These are phyloP conservation scores for Cyanoderma ruficeps DNA, from an alignment of 2,113 vertebrate genomes.

Conservation along the genomic window DNA sequence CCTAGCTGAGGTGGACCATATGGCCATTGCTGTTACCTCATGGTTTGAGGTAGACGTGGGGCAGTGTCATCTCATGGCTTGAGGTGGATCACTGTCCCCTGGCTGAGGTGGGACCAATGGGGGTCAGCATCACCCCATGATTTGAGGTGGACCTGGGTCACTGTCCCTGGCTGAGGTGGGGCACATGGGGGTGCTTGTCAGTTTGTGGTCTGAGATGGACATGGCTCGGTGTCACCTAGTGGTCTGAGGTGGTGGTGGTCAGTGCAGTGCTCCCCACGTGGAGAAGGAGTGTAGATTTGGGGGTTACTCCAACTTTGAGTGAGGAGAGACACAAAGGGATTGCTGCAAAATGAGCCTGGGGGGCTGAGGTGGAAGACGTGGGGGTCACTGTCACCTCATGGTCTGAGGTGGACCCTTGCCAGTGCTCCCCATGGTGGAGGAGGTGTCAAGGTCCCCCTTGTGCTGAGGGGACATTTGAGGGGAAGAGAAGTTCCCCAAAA, in stretches of 20 bases:
- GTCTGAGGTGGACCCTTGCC: background rate
- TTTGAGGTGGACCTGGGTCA: background rate
- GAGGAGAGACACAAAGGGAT: background rate
- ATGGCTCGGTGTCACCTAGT: background rate
- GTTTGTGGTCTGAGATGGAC: background rate
- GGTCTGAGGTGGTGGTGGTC: background rate
- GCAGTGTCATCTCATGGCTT: background rate
- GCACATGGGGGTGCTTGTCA: background rate
- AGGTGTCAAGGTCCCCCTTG: background rate
- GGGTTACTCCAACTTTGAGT: background rate
- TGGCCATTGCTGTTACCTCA: background rate
- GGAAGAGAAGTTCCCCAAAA: background rate
- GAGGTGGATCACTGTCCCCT: background rate
- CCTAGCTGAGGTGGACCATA: background rate
- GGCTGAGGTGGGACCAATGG: background rate
- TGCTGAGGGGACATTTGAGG: background rate
- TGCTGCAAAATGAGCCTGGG: background rate
- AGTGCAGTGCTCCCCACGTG: fast-evolving
- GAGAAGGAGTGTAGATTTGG: background rate
- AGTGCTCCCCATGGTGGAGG: background rate
- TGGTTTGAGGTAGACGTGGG: background rate
- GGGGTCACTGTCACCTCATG: background rate
- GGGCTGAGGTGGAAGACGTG: background rate
- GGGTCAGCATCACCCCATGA: background rate
- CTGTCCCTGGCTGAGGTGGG: background rate